A percentile compares a stretch with the other conserved stretches of the same genome.
Evolutionary conservation across 2,113 vertebrate species (phyloP).

Genomic region (Panthera uncia): DNA sequence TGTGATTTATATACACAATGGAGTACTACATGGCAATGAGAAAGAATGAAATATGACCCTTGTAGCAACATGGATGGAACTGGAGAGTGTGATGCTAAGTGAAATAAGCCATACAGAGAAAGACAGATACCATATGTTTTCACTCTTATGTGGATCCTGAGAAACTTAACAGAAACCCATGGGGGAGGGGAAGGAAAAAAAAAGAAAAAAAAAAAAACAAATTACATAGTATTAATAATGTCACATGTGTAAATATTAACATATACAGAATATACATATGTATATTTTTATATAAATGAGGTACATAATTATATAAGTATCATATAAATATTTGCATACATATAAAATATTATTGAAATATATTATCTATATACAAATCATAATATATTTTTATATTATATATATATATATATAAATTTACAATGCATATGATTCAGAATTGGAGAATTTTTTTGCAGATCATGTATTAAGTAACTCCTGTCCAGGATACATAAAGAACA

Average conservation of each 20-base stretch:
- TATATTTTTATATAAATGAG: neutral
- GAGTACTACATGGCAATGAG: no score
- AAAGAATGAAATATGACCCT: no score
- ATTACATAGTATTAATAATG: neutral
- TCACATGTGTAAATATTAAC: neutral
- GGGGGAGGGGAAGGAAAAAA: no score
- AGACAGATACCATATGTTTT: no score
- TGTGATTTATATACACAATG: no score
- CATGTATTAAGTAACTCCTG: neutral
- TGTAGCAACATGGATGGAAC: no score
- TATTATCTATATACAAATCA: neutral
- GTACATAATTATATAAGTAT: neutral
- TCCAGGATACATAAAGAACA: neutral
- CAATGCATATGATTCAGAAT: neutral
- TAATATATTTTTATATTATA: neutral
- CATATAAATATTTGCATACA: neutral
- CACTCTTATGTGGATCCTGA: no score
- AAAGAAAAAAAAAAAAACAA: neutral
- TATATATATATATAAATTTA: neutral
- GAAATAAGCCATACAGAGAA: no score
- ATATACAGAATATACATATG: neutral
- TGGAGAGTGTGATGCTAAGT: no score
- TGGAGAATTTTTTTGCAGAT: neutral
- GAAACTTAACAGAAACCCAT: no score
- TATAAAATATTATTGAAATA: no score